A percentile compares a stretch with the other conserved stretches of the same genome.
These are phyloP conservation scores for Syritta pipiens DNA, from an alignment of 2,888 invertebrate species.

Conservation along the genomic window DNA sequence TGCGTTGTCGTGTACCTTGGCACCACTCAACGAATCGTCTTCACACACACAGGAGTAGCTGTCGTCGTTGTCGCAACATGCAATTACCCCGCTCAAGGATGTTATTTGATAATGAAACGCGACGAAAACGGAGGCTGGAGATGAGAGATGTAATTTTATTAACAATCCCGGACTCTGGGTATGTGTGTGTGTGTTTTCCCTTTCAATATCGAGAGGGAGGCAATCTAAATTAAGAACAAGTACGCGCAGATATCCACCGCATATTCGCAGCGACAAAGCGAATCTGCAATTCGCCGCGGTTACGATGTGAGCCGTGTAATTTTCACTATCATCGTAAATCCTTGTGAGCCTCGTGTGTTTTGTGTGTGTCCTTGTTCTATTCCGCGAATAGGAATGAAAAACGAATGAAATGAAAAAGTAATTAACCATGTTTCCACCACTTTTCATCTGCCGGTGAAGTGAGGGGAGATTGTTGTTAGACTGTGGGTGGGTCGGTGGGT, in stretches of 20 bases:
- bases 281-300: conserved; percentile 2
- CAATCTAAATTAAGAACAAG: conserved; percentile 64
- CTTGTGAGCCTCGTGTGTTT: conserved; percentile 58
- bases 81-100: conserved; percentile 54
- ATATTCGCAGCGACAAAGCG: not conserved
- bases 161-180: conserved; percentile 27
- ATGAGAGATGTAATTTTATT: conserved; percentile 46
- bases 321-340: conserved; percentile 58
- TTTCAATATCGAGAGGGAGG: conserved; percentile 52
- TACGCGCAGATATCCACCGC: conserved; percentile 45
- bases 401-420: conserved; percentile 67
- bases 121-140: conserved; percentile 1
- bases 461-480: too few species aligned
- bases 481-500: too few species aligned
- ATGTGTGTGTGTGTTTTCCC: conserved; percentile 36
- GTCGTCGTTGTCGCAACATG: conserved; percentile 18
- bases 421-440: conserved; percentile 62
- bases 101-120: conserved; percentile 47
- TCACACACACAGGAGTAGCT: too few species aligned
- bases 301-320: conserved; percentile 35
- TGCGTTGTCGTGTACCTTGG: conserved; percentile 8
- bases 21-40: not conserved
- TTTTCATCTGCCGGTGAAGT: conserved; percentile 29
- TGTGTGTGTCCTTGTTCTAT: conserved; percentile 41
- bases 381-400: conserved; percentile 46